Conservation (phyloP, 92 coral and sea anemone genomes). For the Chrysogorgia sp. region DNA sequence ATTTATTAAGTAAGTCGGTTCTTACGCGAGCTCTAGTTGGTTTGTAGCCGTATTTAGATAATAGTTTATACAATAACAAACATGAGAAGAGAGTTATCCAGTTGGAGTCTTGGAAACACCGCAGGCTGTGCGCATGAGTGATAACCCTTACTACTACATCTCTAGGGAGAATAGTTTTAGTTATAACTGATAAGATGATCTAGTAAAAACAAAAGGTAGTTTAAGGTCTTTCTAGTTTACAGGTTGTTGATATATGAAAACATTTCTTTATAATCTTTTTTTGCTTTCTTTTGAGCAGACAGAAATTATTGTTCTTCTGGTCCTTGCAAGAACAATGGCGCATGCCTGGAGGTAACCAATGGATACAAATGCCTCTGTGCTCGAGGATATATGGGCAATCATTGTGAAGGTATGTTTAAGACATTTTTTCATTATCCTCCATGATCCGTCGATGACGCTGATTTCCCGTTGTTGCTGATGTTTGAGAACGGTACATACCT, state of each 20-base stretch:
- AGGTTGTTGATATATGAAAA: neutral
- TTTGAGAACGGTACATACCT: neutral
- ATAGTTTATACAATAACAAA: no score
- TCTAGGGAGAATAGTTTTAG: no score
- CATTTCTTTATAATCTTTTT: neutral
- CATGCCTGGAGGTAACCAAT: constrained; percentile 44
- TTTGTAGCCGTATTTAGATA: no score
- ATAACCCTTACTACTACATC: no score
- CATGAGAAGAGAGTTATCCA: no score
- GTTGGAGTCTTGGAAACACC: no score
- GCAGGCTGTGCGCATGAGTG: no score
- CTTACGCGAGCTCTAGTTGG: no score
- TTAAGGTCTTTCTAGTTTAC: neutral
- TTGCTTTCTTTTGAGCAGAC: constrained; percentile 50
- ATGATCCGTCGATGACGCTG: neutral
- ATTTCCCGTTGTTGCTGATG: neutral
- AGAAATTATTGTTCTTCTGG: constrained; percentile 80
- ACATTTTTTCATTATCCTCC: neutral
- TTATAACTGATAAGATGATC: neutral
- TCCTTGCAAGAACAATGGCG: constrained; percentile 81
- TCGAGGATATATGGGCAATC: constrained; percentile 50
- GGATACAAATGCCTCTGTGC: constrained; percentile 51
- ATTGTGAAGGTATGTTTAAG: constrained; percentile 78
- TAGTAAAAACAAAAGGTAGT: neutral
- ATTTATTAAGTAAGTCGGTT: no score